Base-by-base conservation (phyloP, 2,888 invertebrate genomes). In the Agapostemon virescens region DNA sequence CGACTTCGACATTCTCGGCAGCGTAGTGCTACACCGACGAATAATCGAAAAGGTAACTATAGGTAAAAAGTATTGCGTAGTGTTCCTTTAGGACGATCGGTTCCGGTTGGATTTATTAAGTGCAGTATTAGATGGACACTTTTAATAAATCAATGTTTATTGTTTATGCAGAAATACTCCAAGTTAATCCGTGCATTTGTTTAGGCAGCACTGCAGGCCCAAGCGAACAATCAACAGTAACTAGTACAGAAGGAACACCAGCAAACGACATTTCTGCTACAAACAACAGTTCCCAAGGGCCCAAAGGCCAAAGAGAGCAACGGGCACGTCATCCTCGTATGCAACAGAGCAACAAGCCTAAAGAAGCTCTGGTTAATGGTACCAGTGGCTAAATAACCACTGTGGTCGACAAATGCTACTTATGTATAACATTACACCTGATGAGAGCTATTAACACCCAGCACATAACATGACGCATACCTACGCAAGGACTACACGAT, bases 341-440 rank as follows among this genome's bases (percentile, higher is more conserved):
- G 82, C 92, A 89, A 81, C 92, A 89, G 90, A 94, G 93, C 90
- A 93, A 93, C 90, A 94, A 95, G 93, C 93, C 94, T 87, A 95
- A 95, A 89, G 95, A 95, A 93, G 93, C 95, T 91, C 93, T 95
- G 93, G 94, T 95, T 87, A 95, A 95, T 93, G 95, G 95, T 93
- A 94, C 95, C 90, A 93, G 93, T 91, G 93, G 93, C 91, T 93
- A 93, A 90, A 84, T 80, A 84, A 85, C 79, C 82, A 69, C 79
- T 83, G 73, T 63, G 85, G 75, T 84, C 79, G 69, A 82, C 84
- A 83, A 81, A 73, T 84, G 82, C 83, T 84, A 86, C 85, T 84
- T 84, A 87, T 80, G 78, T 87, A 84, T 86, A 87, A 88, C 82
- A 87, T 86, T 88, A 89, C 88, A 89, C 89, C 85, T 88, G 87